Conservation (phyloP, 2,113 vertebrate genomes). For the Antennarius striatus region DNA sequence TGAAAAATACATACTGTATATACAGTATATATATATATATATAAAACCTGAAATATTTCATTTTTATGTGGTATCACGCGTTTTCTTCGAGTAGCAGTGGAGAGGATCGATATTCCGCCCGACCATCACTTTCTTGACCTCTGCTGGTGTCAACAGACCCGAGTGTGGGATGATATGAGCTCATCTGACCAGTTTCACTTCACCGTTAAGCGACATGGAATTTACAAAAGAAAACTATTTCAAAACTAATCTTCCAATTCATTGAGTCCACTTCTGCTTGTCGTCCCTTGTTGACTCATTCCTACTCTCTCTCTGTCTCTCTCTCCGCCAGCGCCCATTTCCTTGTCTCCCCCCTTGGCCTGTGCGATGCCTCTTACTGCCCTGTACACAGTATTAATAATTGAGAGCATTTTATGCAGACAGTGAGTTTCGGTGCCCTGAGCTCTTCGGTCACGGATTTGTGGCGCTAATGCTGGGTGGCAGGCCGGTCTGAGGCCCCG, state of each 20-base stretch:
- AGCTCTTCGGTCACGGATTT: slow-evolving; percentile 56
- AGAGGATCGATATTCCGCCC: neutral
- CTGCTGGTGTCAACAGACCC: neutral
- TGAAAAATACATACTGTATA: no score
- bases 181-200: neutral
- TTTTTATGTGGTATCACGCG: no score
- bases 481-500: slow-evolving; percentile 45
- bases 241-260: neutral
- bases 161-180: neutral
- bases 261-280: neutral
- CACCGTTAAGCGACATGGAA: neutral
- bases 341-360: slow-evolving; percentile 10
- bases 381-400: slow-evolving; percentile 58
- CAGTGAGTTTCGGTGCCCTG: slow-evolving; percentile 48
- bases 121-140: slow-evolving; percentile 5
- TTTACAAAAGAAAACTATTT: neutral
- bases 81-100: neutral
- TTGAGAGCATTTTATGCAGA: slow-evolving; percentile 57
- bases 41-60: no score
- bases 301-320: neutral
- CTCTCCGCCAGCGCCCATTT: neutral
- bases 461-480: slow-evolving; percentile 56
- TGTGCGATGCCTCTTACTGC: slow-evolving; percentile 36
- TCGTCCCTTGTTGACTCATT: neutral
- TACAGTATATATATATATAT: no score